Evolutionary conservation across 2,797 vertebrate genomes (phyloP).

Genomic region (Coccyzus lansbergi): DNA sequence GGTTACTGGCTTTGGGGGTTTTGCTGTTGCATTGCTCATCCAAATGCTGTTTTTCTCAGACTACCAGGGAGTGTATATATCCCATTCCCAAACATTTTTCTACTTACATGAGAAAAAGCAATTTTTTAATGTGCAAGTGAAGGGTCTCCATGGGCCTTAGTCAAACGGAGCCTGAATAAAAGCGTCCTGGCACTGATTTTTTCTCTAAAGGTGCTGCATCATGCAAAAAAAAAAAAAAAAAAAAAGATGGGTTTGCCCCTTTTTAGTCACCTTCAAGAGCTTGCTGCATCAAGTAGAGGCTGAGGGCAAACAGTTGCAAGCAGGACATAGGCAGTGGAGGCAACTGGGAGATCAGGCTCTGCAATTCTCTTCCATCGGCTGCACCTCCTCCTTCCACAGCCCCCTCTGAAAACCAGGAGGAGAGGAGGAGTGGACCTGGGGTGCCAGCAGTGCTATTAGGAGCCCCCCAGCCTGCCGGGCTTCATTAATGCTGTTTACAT

Average conservation of each 20-base stretch:
- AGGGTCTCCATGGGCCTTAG: not conserved
- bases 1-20: not conserved
- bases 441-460: accelerated
- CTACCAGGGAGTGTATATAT: not conserved
- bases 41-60: not conserved
- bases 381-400: not conserved
- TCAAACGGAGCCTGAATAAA: not conserved
- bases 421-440: not conserved
- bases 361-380: not conserved
- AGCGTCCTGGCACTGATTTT: not conserved
- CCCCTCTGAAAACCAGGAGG: not conserved
- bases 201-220: not conserved
- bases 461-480: not conserved
- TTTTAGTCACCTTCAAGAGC: not conserved
- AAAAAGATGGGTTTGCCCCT: not conserved
- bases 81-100: not conserved
- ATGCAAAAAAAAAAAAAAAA: not conserved
- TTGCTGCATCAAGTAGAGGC: not conserved
- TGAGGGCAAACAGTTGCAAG: not conserved
- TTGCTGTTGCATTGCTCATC: not conserved
- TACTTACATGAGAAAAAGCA: not conserved
- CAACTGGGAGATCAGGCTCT: not conserved
- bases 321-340: not conserved
- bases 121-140: accelerated
- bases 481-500: not conserved